These are phyloP conservation scores for Nothobranchius furzeri DNA, from an alignment of 2,113 vertebrate genomes.

Conservation along the genomic window DNA sequence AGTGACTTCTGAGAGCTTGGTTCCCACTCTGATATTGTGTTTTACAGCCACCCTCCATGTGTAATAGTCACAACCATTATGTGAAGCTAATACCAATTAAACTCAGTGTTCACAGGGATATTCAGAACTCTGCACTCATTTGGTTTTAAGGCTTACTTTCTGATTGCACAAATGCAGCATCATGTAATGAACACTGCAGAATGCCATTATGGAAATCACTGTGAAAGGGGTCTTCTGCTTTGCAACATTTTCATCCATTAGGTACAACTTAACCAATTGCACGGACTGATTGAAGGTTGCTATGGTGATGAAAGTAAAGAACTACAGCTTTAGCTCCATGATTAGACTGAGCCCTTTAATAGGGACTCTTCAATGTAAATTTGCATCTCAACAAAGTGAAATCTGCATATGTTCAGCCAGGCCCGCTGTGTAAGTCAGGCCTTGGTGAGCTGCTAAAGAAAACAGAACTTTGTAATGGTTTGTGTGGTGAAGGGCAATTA, in stretches of 20 bases:
- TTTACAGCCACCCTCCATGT: constrained; percentile 1
- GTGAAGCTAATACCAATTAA: constrained; percentile 21
- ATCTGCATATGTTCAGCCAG: constrained; percentile 37
- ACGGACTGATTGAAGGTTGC: constrained; percentile 34
- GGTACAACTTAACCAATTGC: constrained; percentile 27
- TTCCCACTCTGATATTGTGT: not conserved
- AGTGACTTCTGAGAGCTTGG: not conserved
- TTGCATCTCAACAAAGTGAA: constrained; percentile 10
- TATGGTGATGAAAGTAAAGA: constrained; percentile 21
- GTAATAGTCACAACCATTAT: constrained; percentile 6
- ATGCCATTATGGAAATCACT: constrained; percentile 57
- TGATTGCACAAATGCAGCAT: constrained; percentile 44
- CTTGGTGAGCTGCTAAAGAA: constrained; percentile 11
- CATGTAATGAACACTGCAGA: constrained; percentile 59
- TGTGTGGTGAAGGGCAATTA: constrained; percentile 39
- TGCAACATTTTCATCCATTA: constrained; percentile 54
- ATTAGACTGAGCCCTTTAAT: constrained; percentile 25
- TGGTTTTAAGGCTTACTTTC: constrained; percentile 52
- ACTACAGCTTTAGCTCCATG: constrained; percentile 5
- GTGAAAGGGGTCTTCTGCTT: constrained; percentile 43
- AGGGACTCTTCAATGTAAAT: constrained; percentile 24
- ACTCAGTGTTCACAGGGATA: constrained; percentile 22
- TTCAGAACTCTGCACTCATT: constrained; percentile 43
- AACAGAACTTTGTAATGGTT: constrained; percentile 10
- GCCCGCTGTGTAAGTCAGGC: constrained; percentile 11